Conservation (phyloP, 2,888 invertebrate genomes). For the Arctia plantaginis region DNA sequence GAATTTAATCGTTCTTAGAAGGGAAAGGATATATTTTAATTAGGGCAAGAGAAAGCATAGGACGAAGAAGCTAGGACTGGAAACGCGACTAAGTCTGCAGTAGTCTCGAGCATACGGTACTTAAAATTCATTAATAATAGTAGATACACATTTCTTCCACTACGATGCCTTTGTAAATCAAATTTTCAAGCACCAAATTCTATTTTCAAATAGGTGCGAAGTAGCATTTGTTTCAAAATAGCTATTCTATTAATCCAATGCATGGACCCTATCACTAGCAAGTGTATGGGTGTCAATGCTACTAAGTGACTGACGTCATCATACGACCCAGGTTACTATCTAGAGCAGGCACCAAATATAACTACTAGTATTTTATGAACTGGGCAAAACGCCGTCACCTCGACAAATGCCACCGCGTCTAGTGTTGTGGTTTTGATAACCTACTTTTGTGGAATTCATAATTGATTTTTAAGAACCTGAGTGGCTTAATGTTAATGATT, state of each 20-base stretch:
- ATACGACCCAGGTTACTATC: slow-evolving; percentile 7
- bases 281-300: slow-evolving; percentile 19
- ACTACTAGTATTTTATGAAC: slow-evolving; percentile 5
- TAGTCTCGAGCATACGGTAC: not conserved
- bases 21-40: too few relatives aligned
- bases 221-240: not conserved
- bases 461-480: not conserved
- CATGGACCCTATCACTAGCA: slow-evolving; percentile 7
- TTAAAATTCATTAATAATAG: not conserved
- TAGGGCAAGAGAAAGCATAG: not conserved
- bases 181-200: not conserved
- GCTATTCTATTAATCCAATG: not conserved
- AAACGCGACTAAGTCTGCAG: not conserved
- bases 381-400: not conserved
- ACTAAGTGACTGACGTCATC: slow-evolving; percentile 26
- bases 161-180: not conserved
- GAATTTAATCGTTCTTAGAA: too few relatives aligned
- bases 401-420: not conserved
- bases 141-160: not conserved
- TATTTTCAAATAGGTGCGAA: slow-evolving; percentile 1
- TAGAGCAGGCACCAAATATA: slow-evolving; percentile 12
- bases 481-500: not conserved
- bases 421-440: not conserved
- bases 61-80: not conserved
- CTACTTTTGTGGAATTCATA: not conserved